These are phyloP conservation scores for Rhinopithecus roxellana DNA, from an alignment of 2,113 vertebrate genomes.

Conservation along the genomic window DNA sequence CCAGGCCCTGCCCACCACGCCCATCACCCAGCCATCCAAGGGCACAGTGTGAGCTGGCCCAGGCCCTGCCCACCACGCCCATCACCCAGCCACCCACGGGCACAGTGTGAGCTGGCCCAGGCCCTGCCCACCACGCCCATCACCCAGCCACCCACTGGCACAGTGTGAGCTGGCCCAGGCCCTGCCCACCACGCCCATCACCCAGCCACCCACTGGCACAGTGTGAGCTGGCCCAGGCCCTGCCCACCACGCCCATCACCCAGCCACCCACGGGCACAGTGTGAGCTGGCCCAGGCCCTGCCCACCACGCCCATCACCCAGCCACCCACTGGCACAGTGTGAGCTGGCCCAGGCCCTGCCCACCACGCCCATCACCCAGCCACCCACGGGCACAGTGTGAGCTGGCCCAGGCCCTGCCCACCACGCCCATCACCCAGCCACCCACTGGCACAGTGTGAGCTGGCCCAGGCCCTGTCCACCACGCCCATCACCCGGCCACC, in stretches of 20 bases:
- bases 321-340: no score
- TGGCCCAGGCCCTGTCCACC: neutral
- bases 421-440: neutral
- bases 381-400: neutral
- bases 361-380: neutral
- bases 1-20: neutral
- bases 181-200: neutral
- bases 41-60: no score
- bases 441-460: neutral
- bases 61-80: no score
- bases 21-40: accelerated
- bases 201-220: neutral
- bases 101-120: neutral
- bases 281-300: no score
- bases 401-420: neutral
- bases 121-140: neutral
- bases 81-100: accelerated
- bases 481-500: neutral
- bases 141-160: neutral
- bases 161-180: neutral
- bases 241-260: neutral
- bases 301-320: no score
- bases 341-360: neutral
- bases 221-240: neutral
- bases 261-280: accelerated